Evolutionary conservation across 2,888 invertebrate species (phyloP).

Genomic region (Adela reaumurella): DNA sequence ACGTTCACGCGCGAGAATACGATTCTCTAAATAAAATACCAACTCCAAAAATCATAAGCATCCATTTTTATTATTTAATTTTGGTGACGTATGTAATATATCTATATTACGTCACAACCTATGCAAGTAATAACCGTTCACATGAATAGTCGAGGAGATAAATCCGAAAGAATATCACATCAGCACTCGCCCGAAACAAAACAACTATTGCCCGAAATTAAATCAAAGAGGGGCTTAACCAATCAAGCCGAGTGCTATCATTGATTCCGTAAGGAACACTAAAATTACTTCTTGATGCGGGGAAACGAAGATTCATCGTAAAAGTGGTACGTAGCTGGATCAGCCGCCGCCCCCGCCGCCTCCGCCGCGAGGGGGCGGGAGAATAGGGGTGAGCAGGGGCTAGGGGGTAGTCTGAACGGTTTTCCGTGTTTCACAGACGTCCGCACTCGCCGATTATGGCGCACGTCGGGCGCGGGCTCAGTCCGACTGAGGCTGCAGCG

Average conservation of each 20-base stretch:
- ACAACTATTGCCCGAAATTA: conserved; percentile 54
- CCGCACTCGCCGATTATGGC: conserved; percentile 45
- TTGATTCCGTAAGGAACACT: conserved; percentile 57
- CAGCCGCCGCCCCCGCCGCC: too few species aligned
- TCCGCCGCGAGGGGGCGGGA: conserved; percentile 12
- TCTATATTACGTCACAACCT: too few species aligned
- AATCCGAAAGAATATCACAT: too few species aligned
- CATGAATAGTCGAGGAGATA: too few species aligned
- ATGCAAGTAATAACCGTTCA: too few species aligned
- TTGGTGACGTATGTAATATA: too few species aligned
- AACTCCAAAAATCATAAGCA: too few species aligned
- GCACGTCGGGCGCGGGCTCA: conserved; percentile 20
- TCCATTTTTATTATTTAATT: too few species aligned
- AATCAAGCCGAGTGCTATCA: conserved; percentile 56
- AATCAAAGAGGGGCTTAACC: conserved; percentile 55
- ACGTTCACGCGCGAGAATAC: too few species aligned
- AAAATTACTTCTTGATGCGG: conserved; percentile 57
- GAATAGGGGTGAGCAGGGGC: too few species aligned
- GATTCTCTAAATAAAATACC: too few species aligned
- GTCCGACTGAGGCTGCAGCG: neutral
- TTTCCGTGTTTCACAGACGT: conserved; percentile 52
- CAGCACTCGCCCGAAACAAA: too few species aligned
- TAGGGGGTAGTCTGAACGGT: conserved; percentile 46
- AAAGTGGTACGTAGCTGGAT: conserved; percentile 42
- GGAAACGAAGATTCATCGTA: conserved; percentile 58